These are phyloP conservation scores for Psephotus haematonotus DNA, from an alignment of 2,113 vertebrate species.

Conservation along the genomic window DNA sequence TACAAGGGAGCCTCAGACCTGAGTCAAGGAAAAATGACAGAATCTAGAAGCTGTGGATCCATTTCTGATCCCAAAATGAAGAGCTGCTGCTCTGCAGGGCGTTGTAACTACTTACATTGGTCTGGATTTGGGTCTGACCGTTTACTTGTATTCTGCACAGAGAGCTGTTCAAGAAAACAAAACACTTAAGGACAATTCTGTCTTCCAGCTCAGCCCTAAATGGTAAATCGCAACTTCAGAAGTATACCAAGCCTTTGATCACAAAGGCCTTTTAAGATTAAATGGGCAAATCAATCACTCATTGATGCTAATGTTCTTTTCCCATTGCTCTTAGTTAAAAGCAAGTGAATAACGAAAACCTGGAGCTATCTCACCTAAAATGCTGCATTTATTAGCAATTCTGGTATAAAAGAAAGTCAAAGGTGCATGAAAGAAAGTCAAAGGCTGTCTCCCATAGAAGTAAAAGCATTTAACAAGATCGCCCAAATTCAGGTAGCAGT, in stretches of 20 bases:
- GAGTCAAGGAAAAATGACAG: not conserved
- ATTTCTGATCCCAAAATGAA: not conserved
- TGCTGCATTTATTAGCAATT: not conserved
- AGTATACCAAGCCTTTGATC: not conserved
- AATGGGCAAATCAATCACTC: not conserved
- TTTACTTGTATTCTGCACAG: not conserved
- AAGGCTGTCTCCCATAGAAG: not conserved
- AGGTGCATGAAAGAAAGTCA: not conserved
- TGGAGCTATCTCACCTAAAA: not conserved
- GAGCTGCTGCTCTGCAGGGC: not conserved
- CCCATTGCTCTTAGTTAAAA: not conserved
- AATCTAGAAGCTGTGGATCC: not conserved
- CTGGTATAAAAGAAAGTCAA: not conserved
- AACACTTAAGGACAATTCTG: not conserved
- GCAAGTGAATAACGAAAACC: not conserved
- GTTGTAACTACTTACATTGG: not conserved
- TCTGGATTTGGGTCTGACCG: not conserved
- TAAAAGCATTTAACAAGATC: not conserved
- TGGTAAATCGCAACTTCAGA: not conserved
- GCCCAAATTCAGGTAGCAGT: rapidly evolving
- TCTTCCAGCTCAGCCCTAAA: not conserved
- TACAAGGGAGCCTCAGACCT: not conserved
- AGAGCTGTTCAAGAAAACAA: not conserved
- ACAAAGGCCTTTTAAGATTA: not conserved
- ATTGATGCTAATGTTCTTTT: not conserved